A percentile compares a stretch with the other conserved stretches of the same genome.
phyloP scores from a whole-genome alignment of 2,113 vertebrate genomes.

The Porphyrio hochstetteri region DNA sequence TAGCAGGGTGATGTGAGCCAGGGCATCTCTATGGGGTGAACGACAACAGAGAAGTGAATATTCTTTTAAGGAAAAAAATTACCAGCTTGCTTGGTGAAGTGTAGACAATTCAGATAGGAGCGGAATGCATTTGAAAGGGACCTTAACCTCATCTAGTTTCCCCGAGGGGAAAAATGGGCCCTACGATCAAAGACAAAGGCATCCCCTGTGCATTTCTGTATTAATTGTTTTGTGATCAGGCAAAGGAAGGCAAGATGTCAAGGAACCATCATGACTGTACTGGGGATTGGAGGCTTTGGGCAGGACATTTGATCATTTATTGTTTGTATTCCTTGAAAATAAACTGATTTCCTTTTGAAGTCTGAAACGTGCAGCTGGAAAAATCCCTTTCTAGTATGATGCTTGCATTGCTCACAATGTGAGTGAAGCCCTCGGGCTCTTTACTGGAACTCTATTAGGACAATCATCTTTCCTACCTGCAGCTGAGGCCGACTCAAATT shows the following conservation, averaged over 20 bases:
- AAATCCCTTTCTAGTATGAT: not conserved
- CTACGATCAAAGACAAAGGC: not conserved
- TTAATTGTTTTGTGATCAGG: conserved; percentile 15
- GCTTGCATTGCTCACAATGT: not conserved
- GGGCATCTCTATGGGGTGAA: not conserved
- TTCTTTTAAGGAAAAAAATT: not conserved
- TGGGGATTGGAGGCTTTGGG: not conserved
- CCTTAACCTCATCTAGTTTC: not conserved
- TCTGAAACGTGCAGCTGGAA: not conserved
- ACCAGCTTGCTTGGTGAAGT: not conserved
- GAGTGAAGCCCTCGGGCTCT: conserved; percentile 3
- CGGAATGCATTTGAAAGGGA: not conserved
- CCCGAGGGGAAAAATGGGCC: conserved; percentile 21
- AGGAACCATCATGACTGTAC: not conserved
- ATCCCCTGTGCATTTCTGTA: not conserved
- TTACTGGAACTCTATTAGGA: not conserved
- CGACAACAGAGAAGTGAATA: not conserved
- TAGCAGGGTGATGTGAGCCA: not conserved
- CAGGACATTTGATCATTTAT: not conserved
- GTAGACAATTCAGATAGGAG: not conserved
- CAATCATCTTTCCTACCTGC: not conserved
- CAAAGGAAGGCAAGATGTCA: conserved; percentile 40
- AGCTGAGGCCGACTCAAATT: not conserved
- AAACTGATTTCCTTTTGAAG: not conserved
- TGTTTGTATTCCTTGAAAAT: conserved; percentile 15